Conservation (phyloP, 2,113 vertebrate species). For the Orthonyx spaldingii region DNA sequence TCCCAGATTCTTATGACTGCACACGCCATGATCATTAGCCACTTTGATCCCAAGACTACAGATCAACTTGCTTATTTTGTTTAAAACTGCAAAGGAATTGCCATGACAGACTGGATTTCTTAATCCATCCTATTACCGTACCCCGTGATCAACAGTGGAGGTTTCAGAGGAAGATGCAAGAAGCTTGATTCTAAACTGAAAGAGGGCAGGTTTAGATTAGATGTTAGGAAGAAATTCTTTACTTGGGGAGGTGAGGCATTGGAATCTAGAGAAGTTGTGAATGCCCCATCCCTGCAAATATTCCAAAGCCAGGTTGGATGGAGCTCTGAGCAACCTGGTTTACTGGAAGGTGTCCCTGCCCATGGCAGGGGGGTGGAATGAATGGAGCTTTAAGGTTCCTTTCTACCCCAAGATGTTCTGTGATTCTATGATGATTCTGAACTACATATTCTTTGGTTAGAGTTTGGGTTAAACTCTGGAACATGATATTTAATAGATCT, state of each 20-base stretch:
- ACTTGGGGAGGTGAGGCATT: neutral
- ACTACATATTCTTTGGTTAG: neutral
- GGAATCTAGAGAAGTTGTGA: neutral
- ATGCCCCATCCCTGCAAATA: neutral
- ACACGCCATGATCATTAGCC: neutral
- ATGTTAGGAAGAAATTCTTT: neutral
- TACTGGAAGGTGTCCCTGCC: neutral
- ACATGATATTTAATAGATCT: neutral
- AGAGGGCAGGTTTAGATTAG: neutral
- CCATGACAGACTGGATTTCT: neutral
- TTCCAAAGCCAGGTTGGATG: neutral
- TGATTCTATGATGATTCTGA: neutral
- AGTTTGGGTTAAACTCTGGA: neutral
- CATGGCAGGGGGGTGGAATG: neutral
- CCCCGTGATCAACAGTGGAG: neutral
- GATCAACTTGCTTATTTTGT: neutral
- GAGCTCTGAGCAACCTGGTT: neutral
- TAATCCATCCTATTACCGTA: neutral
- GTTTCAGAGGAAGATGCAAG: neutral
- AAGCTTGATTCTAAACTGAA: neutral
- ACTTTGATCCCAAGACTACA: neutral
- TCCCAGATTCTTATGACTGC: neutral
- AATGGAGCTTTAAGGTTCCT: neutral
- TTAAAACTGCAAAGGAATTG: neutral
- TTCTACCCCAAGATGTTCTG: neutral